Conservation (phyloP, 1,140 invertebrate genomes). For the Chelonus insularis region DNA sequence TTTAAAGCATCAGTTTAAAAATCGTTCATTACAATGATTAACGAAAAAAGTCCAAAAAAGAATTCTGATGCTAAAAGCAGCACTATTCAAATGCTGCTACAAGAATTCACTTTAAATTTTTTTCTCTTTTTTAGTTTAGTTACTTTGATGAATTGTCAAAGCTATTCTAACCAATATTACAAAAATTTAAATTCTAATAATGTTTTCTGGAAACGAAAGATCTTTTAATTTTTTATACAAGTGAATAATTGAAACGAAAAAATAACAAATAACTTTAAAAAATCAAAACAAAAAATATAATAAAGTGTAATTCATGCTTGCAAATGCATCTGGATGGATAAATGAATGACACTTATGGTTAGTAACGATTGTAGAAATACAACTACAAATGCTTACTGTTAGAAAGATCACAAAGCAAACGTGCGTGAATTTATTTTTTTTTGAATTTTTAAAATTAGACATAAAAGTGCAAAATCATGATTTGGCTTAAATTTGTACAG, state of each 20-base stretch:
- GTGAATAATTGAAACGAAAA: background rate
- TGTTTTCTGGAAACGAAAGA: too few species aligned
- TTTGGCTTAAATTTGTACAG: conserved; percentile 44
- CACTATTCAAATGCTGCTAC: too few species aligned
- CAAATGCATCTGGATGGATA: background rate
- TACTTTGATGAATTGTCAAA: too few species aligned
- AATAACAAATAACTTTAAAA: background rate
- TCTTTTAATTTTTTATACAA: too few species aligned
- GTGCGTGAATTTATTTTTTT: conserved; percentile 17
- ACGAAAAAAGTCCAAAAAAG: too few species aligned
- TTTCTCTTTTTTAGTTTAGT: too few species aligned
- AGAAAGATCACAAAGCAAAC: background rate
- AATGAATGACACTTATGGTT: background rate
- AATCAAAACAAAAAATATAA: background rate
- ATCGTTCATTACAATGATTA: too few species aligned
- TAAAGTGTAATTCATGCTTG: background rate
- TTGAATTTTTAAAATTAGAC: conserved; percentile 5
- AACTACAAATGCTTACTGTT: background rate
- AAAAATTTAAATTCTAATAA: too few species aligned
- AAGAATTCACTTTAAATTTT: too few species aligned
- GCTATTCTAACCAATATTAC: too few species aligned
- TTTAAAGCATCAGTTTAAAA: too few species aligned
- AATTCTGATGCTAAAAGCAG: too few species aligned
- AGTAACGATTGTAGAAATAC: background rate
- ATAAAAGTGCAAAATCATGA: background rate